phyloP scores from a whole-genome alignment of 2,888 invertebrate genomes.

The Thecophora atra region DNA sequence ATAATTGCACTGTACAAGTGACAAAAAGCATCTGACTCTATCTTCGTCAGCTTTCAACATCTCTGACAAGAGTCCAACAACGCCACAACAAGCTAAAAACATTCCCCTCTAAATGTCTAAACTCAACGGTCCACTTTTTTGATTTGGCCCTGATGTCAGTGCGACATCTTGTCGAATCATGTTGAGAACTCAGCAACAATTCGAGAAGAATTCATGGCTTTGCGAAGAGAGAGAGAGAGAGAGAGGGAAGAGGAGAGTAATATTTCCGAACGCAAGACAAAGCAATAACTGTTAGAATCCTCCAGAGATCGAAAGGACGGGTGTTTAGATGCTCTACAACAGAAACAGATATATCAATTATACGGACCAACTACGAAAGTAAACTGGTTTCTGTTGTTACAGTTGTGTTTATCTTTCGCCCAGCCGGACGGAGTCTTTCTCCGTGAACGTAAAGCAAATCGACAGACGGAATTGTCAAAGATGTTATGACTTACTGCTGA shows the following conservation, averaged over 20 bases:
- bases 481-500: slow-evolving; percentile 34
- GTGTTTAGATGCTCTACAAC: slow-evolving; percentile 9
- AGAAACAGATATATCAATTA: slow-evolving; percentile 39
- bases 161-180: slow-evolving; percentile 39
- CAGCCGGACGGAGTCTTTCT: neutral
- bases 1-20: slow-evolving; percentile 36
- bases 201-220: neutral
- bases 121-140: slow-evolving; percentile 27
- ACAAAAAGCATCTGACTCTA: slow-evolving; percentile 34
- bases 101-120: neutral
- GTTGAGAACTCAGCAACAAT: slow-evolving; percentile 8
- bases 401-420: neutral
- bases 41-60: slow-evolving; percentile 34
- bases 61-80: neutral
- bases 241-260: neutral
- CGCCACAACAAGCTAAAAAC: slow-evolving; percentile 6
- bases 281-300: slow-evolving; percentile 8
- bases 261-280: neutral
- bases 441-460: neutral
- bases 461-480: slow-evolving; percentile 18
- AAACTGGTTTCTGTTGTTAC: neutral
- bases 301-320: slow-evolving; percentile 5
- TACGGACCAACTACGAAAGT: slow-evolving; percentile 4
- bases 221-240: neutral
- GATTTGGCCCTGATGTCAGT: neutral